Percentiles rank a stretch among this genome's conserved stretches.
Conservation (phyloP, 2,797 vertebrate species). For the Myoxocephalus aenaeus region DNA sequence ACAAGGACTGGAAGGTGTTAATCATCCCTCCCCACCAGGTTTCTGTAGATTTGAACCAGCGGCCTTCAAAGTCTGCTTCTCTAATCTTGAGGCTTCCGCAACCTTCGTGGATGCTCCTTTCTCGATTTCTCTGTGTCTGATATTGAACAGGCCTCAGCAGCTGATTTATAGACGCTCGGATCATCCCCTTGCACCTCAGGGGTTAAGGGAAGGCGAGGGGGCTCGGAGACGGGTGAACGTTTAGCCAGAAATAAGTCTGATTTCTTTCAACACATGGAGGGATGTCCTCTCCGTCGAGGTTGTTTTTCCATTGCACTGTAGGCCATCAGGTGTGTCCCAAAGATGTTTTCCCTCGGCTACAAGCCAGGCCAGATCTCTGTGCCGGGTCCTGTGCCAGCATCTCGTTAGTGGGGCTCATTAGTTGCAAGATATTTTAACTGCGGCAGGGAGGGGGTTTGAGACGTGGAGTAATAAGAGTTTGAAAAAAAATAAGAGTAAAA, state of each 20-base stretch:
- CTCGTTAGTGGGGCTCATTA: conserved; percentile 76
- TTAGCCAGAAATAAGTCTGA: conserved; percentile 76
- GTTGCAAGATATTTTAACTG: conserved; percentile 66
- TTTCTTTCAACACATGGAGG: conserved; percentile 74
- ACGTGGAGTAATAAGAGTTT: conserved; percentile 48
- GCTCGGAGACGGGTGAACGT: conserved; percentile 59
- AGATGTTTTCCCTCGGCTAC: conserved; percentile 1
- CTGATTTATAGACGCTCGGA: conserved; percentile 75
- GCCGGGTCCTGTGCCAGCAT: conserved; percentile 62
- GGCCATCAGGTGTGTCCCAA: conserved; percentile 68
- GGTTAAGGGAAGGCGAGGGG: conserved; percentile 71
- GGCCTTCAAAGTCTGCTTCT: conserved; percentile 52
- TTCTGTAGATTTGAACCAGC: conserved; percentile 53
- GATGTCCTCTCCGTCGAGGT: conserved; percentile 58
- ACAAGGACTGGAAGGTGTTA: conserved; percentile 25
- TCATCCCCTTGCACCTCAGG: conserved; percentile 70
- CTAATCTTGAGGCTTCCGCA: conserved; percentile 50
- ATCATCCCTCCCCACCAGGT: conserved; percentile 14
- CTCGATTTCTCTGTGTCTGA: conserved; percentile 67
- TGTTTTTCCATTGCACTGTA: conserved; percentile 36
- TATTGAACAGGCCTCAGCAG: conserved; percentile 68
- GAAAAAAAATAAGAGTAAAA: conserved; percentile 37
- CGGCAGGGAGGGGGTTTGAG: not conserved
- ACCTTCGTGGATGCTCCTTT: conserved; percentile 59
- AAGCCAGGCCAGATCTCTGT: conserved; percentile 30